These are phyloP conservation scores for Bombus impatiens DNA, from an alignment of 1,140 invertebrate genomes.

Conservation along the genomic window DNA sequence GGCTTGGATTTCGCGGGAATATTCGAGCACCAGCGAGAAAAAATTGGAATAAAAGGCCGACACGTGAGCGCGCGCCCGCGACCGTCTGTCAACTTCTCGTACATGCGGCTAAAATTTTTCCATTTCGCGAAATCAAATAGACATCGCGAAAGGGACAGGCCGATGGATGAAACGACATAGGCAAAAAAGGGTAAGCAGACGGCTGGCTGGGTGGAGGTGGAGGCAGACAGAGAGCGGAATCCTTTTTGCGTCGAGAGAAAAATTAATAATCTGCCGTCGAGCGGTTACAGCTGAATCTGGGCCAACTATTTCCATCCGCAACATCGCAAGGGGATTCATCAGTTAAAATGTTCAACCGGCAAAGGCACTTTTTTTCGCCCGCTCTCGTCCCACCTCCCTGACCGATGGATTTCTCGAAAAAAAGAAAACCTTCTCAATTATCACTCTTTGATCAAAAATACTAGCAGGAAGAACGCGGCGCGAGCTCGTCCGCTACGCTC, in stretches of 20 bases:
- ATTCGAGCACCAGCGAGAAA: neutral
- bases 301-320: conserved; percentile 67
- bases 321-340: conserved; percentile 66
- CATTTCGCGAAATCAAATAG: conserved; percentile 64
- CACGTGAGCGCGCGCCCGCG: neutral
- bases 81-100: conserved; percentile 24
- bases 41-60: conserved; percentile 19
- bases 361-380: conserved; percentile 46
- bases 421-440: conserved; percentile 62
- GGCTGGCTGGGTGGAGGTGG: neutral
- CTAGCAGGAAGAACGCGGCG: conserved; percentile 3
- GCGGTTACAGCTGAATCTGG: conserved; percentile 62
- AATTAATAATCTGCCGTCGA: conserved; percentile 68
- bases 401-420: conserved; percentile 22
- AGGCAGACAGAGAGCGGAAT: conserved; percentile 50
- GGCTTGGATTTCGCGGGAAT: neutral
- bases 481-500: neutral
- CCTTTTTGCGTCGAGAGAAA: conserved; percentile 64
- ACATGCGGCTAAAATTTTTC: conserved; percentile 37
- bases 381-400: neutral
- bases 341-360: conserved; percentile 61
- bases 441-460: conserved; percentile 55
- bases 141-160: conserved; percentile 46
- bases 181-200: conserved; percentile 47
- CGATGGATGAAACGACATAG: conserved; percentile 29